Conservation (phyloP, 2,113 vertebrate species). For the Toxostoma redivivum region DNA sequence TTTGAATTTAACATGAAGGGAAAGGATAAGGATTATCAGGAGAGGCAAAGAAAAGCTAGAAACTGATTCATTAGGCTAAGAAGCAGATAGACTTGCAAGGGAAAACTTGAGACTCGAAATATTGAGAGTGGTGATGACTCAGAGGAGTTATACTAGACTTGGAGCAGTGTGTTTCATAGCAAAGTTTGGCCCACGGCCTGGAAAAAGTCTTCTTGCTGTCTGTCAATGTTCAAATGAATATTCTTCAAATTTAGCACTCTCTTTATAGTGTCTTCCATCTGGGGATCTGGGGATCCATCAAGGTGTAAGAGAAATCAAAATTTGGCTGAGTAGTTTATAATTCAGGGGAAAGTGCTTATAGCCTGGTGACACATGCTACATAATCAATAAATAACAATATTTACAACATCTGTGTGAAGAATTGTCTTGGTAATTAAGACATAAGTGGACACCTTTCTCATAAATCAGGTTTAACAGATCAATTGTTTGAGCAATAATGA, state of each 20-base stretch:
- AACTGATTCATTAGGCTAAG: background rate
- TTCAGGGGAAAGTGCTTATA: background rate
- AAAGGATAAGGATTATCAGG: background rate
- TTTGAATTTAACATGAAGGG: background rate
- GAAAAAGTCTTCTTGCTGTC: constrained; percentile 6
- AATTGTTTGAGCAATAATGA: background rate
- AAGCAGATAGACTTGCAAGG: background rate
- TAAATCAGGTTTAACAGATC: background rate
- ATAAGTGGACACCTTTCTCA: background rate
- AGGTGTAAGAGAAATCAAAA: constrained; percentile 8
- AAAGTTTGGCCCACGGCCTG: background rate
- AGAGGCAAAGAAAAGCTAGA: background rate
- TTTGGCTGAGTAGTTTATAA: background rate
- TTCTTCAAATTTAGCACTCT: constrained; percentile 8
- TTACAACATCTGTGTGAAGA: background rate
- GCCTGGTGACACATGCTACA: background rate
- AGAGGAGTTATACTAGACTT: background rate
- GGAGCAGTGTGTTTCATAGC: background rate
- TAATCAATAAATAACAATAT: background rate
- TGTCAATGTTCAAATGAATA: constrained; percentile 9
- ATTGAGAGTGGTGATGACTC: background rate
- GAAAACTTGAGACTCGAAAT: background rate
- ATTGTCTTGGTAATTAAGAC: background rate
- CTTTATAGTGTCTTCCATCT: constrained; percentile 6
- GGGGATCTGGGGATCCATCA: background rate